Evolutionary conservation across 2,797 vertebrate species (phyloP).

Genomic region (Xenopus petersii): DNA sequence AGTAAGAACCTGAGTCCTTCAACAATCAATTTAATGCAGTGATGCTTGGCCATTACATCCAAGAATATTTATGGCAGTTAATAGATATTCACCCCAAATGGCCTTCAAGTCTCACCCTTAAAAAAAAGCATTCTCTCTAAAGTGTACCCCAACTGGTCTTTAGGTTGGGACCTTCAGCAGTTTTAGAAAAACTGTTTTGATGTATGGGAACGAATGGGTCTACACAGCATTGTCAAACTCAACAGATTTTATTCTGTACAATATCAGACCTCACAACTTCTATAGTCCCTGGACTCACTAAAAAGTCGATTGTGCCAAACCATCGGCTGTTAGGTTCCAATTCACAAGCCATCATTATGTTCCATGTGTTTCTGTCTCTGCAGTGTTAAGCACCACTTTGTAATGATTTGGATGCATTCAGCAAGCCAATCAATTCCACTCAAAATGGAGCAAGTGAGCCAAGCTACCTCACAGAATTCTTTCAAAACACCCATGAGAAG

Average conservation of each 20-base stretch:
- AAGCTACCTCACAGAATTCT: slow-evolving; percentile 35
- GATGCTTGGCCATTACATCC: too few species aligned
- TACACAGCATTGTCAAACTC: too few species aligned
- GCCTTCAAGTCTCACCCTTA: too few species aligned
- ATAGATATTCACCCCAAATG: too few species aligned
- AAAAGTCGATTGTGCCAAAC: slow-evolving; percentile 6
- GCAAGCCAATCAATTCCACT: slow-evolving; percentile 33
- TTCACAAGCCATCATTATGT: slow-evolving; percentile 10
- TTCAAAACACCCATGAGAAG: slow-evolving; percentile 19
- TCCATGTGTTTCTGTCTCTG: slow-evolving; percentile 36
- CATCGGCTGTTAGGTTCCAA: slow-evolving; percentile 21
- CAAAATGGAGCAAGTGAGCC: slow-evolving; percentile 25
- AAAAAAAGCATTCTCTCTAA: too few species aligned
- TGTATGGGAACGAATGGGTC: too few species aligned
- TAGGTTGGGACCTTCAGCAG: too few species aligned
- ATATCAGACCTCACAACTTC: slow-evolving; percentile 33
- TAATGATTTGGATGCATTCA: slow-evolving; percentile 24
- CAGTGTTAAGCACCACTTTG: slow-evolving; percentile 27
- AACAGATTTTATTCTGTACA: slow-evolving; percentile 11
- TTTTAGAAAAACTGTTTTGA: too few species aligned
- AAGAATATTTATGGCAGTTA: too few species aligned
- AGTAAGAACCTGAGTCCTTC: too few species aligned
- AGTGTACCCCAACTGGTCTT: too few species aligned
- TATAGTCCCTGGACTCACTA: slow-evolving; percentile 18
- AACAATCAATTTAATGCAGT: too few species aligned